phyloP scores from a whole-genome alignment of 1,140 invertebrate species.

The Drosophila melanica region DNA sequence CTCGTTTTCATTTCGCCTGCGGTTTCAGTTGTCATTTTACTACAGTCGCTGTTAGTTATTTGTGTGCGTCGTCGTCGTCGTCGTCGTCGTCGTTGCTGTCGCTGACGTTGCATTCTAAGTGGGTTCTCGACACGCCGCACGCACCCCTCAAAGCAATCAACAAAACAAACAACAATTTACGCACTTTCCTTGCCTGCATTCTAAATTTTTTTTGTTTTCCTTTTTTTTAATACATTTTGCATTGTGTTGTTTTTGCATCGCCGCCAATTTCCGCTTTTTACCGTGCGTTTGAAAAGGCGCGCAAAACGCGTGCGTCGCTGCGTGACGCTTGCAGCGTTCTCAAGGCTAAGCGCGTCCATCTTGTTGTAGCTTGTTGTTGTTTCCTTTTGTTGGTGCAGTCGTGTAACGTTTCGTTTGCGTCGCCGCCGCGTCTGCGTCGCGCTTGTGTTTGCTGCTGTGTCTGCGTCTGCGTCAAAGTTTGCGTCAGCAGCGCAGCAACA shows the following conservation, averaged over 20 bases:
- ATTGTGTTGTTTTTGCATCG: not conserved
- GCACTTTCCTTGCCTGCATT: not conserved
- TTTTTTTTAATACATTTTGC: not conserved
- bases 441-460: constrained; percentile 35
- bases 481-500: constrained; percentile 12
- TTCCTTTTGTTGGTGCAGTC: constrained; percentile 5
- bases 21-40: constrained; percentile 82
- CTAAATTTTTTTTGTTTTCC: not conserved
- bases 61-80: constrained; percentile 67
- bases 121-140: constrained; percentile 31
- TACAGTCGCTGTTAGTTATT: constrained; percentile 80
- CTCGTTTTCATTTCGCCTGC: constrained; percentile 80
- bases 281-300: constrained; percentile 36
- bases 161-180: constrained; percentile 26
- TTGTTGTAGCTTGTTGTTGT: constrained; percentile 25
- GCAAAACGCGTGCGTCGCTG: constrained; percentile 27
- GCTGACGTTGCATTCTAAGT: constrained; percentile 55
- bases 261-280: constrained; percentile 24
- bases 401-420: constrained; percentile 21
- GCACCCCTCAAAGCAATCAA: constrained; percentile 19
- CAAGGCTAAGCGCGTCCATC: constrained; percentile 56
- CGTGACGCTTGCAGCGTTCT: constrained; percentile 34
- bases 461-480: constrained; percentile 22
- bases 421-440: constrained; percentile 43
- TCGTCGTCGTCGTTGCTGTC: constrained; percentile 39